phyloP scores from a whole-genome alignment of 2,888 invertebrate genomes.

The Esperia sulphurella region DNA sequence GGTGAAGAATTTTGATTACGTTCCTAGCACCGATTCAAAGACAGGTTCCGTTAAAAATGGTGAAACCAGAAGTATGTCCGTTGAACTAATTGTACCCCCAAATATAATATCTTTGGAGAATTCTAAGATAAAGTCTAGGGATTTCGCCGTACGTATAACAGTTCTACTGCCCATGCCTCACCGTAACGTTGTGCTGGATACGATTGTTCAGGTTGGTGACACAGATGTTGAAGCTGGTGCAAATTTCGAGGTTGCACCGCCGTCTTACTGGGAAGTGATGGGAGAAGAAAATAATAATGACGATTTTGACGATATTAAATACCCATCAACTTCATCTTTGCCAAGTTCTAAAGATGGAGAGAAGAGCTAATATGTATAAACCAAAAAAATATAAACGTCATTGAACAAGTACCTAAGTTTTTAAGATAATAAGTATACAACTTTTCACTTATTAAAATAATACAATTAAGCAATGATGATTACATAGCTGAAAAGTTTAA shows the following conservation, averaged over 20 bases:
- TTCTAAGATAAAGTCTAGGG: conserved; percentile 28
- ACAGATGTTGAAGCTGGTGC: conserved; percentile 9
- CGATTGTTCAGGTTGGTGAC: conserved; percentile 33
- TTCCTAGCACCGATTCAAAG: conserved; percentile 25
- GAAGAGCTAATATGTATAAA: background rate
- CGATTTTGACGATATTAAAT: background rate
- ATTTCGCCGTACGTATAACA: conserved; percentile 27
- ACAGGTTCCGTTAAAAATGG: conserved; percentile 21
- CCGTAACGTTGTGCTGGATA: conserved; percentile 23
- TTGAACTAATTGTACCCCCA: conserved; percentile 19
- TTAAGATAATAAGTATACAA: too few relatives aligned
- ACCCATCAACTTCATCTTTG: too few relatives aligned
- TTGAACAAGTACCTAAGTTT: too few relatives aligned
- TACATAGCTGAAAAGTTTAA: too few relatives aligned
- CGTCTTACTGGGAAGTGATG: conserved; percentile 16
- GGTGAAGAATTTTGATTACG: conserved; percentile 3
- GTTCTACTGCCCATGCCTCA: conserved; percentile 33
- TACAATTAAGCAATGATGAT: too few relatives aligned
- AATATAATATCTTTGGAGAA: conserved; percentile 24
- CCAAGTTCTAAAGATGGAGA: background rate
- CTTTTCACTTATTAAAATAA: too few relatives aligned
- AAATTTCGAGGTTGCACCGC: conserved; percentile 7
- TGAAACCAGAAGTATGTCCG: conserved; percentile 15
- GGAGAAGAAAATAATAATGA: conserved; percentile 17
- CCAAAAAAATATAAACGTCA: too few relatives aligned